Conservation (phyloP, 2,113 vertebrate genomes). For the Fregata magnificens region DNA sequence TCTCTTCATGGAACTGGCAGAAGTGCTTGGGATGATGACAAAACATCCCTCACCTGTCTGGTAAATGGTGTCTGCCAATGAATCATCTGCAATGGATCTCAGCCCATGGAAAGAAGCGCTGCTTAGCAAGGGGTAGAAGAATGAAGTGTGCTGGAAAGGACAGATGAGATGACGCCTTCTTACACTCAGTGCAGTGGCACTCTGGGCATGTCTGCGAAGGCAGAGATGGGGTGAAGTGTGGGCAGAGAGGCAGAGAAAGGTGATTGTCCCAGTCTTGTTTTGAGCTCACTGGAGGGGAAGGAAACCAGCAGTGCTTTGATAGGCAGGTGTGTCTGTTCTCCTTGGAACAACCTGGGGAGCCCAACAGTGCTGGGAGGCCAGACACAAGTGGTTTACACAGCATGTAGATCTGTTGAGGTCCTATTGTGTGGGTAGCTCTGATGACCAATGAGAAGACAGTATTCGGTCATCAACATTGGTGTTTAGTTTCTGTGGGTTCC, state of each 20-base stretch:
- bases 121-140: neutral
- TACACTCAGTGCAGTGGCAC: neutral
- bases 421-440: neutral
- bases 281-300: neutral
- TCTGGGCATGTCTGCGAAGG: neutral
- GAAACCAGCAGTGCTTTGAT: neutral
- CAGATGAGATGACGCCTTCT: neutral
- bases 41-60: neutral
- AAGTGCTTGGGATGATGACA: neutral
- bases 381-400: neutral
- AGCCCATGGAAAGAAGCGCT: neutral
- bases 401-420: neutral
- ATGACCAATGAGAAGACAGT: neutral
- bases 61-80: neutral
- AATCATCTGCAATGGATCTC: neutral
- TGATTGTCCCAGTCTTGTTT: neutral
- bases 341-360: neutral
- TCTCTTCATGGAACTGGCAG: neutral
- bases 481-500: neutral
- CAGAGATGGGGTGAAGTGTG: neutral
- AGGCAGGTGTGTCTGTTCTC: neutral
- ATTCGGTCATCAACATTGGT: neutral
- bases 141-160: neutral
- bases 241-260: neutral
- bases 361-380: neutral